Percentiles rank a stretch among this genome's conserved stretches.
phyloP scores from a whole-genome alignment of 2,888 invertebrate species.

The Cosmorhoe ocellata region DNA sequence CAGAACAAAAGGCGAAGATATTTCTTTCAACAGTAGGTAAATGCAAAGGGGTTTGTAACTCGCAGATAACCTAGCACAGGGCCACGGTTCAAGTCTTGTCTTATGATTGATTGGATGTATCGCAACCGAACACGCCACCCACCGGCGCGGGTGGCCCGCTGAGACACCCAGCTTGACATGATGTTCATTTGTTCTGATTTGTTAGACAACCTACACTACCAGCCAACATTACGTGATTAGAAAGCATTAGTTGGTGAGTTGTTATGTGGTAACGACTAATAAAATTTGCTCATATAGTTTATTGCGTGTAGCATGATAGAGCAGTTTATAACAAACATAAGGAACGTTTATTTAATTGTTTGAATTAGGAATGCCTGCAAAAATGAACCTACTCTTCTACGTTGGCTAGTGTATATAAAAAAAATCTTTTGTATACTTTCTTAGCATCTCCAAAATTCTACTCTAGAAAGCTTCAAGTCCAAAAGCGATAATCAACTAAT shows the following conservation, averaged over 20 bases:
- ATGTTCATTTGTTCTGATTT: slow-evolving; percentile 72
- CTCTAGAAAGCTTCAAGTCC: too few species aligned
- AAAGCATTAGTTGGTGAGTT: slow-evolving; percentile 47
- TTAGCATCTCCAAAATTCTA: too few species aligned
- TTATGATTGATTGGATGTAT: slow-evolving; percentile 62
- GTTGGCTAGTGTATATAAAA: too few species aligned
- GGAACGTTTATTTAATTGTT: not conserved
- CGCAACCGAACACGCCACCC: slow-evolving; percentile 32
- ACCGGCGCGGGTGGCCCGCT: slow-evolving; percentile 48
- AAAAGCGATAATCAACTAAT: too few species aligned
- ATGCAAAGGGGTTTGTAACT: not conserved
- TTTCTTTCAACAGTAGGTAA: too few species aligned
- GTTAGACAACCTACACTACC: slow-evolving; percentile 53
- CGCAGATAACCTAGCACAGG: not conserved
- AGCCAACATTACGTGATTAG: slow-evolving; percentile 58
- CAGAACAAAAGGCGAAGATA: too few species aligned
- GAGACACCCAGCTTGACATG: slow-evolving; percentile 62
- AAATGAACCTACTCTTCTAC: too few species aligned
- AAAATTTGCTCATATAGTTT: slow-evolving; percentile 34
- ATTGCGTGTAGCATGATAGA: slow-evolving; percentile 28
- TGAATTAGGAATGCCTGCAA: not conserved
- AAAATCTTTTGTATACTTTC: too few species aligned
- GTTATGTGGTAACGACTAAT: slow-evolving; percentile 35
- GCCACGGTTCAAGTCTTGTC: slow-evolving; percentile 12
- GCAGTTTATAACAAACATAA: slow-evolving; percentile 9